Evolutionary conservation across 2,797 vertebrate genomes (phyloP).

Genomic region (Siniperca undulata): DNA sequence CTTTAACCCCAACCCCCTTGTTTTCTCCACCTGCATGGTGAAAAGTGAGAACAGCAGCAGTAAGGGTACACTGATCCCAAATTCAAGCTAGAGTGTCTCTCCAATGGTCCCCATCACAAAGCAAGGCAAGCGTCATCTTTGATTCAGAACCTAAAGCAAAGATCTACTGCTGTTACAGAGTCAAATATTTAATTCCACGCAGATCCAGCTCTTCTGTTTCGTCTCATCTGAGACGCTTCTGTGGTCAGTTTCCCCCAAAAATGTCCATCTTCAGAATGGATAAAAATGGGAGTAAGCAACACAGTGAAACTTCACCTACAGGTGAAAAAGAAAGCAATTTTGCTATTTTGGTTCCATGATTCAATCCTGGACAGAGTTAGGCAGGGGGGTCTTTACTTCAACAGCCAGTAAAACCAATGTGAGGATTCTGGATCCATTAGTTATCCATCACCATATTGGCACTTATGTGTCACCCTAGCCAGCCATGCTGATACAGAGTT

Average conservation of each 20-base stretch:
- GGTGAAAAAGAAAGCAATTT: slow-evolving; percentile 30
- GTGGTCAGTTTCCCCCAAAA: not conserved
- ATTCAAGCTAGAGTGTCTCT: slow-evolving; percentile 20
- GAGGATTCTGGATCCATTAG: slow-evolving; percentile 5
- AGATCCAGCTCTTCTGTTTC: slow-evolving; percentile 21
- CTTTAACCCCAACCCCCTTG: not conserved
- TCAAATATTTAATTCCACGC: slow-evolving; percentile 15
- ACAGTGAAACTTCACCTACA: slow-evolving; percentile 20
- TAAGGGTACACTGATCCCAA: slow-evolving; percentile 43
- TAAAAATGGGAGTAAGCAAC: slow-evolving; percentile 22
- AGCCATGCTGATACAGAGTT: slow-evolving; percentile 19
- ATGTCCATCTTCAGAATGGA: slow-evolving; percentile 5
- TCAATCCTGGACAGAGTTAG: slow-evolving; percentile 6
- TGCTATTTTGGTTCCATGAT: not conserved
- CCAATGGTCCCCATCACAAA: slow-evolving; percentile 66
- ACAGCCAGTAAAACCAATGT: slow-evolving; percentile 1
- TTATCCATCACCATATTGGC: not conserved
- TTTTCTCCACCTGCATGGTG: slow-evolving; percentile 1
- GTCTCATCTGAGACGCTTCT: not conserved
- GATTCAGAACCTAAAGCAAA: not conserved
- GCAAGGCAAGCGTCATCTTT: slow-evolving; percentile 8
- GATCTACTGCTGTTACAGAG: not conserved
- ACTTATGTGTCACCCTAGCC: not conserved
- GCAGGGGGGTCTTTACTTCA: not conserved
- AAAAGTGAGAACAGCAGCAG: slow-evolving; percentile 25